Conservation (phyloP, 2,113 vertebrate species). For the Clinocottus analis region DNA sequence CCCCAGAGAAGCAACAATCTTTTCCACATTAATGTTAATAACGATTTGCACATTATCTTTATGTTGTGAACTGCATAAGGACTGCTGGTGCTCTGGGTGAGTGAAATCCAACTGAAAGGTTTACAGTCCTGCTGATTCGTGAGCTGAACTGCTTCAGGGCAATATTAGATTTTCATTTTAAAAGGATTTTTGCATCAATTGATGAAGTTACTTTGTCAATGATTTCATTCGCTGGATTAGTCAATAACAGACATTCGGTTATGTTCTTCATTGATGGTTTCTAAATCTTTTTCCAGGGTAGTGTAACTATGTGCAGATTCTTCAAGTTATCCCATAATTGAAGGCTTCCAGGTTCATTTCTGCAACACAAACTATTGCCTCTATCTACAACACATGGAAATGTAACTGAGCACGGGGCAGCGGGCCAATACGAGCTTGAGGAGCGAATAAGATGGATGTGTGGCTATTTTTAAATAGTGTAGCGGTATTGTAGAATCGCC, state of each 20-base stretch:
- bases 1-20: background rate
- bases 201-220: too few species aligned
- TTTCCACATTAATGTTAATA: background rate
- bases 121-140: too few species aligned
- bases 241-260: background rate
- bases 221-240: too few species aligned
- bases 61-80: background rate
- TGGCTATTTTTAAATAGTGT: background rate
- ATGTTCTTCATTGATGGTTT: background rate
- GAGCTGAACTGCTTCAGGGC: too few species aligned
- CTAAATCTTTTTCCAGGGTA: background rate
- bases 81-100: background rate
- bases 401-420: background rate
- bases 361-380: background rate
- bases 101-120: background rate
- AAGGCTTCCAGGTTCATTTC: background rate
- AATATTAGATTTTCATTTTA: too few species aligned
- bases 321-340: background rate
- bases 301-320: background rate
- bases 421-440: background rate
- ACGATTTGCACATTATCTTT: background rate
- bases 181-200: too few species aligned
- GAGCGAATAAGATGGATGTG: background rate
- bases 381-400: background rate
- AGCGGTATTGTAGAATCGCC: background rate